Base-by-base conservation (phyloP, 2,797 vertebrate genomes). In the Cyprinodon diabolis region DNA sequence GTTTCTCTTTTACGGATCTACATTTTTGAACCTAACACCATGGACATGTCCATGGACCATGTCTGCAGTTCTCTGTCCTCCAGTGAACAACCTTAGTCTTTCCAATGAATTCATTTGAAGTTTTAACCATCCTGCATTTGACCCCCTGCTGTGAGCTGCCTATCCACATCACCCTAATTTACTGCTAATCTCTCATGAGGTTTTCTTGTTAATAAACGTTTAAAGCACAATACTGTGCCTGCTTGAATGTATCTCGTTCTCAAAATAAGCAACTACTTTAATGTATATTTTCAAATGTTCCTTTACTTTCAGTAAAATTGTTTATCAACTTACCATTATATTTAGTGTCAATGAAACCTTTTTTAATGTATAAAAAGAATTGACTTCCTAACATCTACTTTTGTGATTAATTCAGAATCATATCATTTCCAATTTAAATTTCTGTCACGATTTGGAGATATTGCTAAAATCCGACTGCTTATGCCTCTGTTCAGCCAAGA, bases 331-430 rank as follows among this genome's bases (percentile, higher is more conserved):
- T 76, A 91, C 90, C 85, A 86, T 75, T 79, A 90, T 81, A 84
- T 89, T 48, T 83, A 86, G 69, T 84, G 75, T 90, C 89, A 92
- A 90, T 88, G 75, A 84, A 81, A 72, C 81, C 84, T 91, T 84
- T 86, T 84, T 90, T 48, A 72, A 25, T 3, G 21, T 68, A 37
- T 62, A 82, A 72, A 76, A 48, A 30, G 69, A 45, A 65, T 43
- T 65, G 40, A 47, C 21, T 14, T 65, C 21, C 23, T 47, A 23
- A 25, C 30, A 4, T 35, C 9, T 19, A 19, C 30, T 11, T 6
- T 14, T 68, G 15, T 51, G 8, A 15, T 25, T 9, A 17, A 52
- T 49, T 65, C 25, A 17, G 49, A 7, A 68, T 54, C 47, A 57
- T 58, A 35, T 3, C 10, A 51, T 54, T 54, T 68, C 17, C 9